These are phyloP conservation scores for Drosophila birchii DNA, from an alignment of 2,888 invertebrate genomes.

Conservation along the genomic window DNA sequence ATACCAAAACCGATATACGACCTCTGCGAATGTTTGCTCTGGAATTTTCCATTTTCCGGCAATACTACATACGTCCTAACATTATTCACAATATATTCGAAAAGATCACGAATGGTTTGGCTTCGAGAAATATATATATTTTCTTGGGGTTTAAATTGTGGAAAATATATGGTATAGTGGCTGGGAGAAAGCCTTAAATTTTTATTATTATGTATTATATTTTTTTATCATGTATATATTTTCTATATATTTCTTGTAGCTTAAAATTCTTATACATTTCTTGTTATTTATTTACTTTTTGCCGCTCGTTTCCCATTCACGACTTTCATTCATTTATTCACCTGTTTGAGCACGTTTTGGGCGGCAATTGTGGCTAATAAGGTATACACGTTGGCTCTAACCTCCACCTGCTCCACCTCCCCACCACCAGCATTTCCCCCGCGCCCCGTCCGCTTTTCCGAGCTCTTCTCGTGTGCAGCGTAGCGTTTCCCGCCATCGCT, in stretches of 20 bases:
- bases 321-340: conserved; percentile 33
- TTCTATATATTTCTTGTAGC: background rate
- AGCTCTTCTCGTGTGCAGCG: conserved; percentile 51
- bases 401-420: background rate
- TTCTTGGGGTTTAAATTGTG: no score
- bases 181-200: background rate
- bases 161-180: background rate
- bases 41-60: conserved; percentile 36
- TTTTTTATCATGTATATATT: background rate
- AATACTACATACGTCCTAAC: background rate
- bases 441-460: background rate
- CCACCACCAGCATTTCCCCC: conserved; percentile 4
- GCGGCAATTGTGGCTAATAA: conserved; percentile 34
- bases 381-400: conserved; percentile 27
- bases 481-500: conserved; percentile 60
- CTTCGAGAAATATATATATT: background rate
- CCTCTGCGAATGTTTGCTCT: conserved; percentile 34
- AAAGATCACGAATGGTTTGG: conserved; percentile 14
- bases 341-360: conserved; percentile 40
- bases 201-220: no score
- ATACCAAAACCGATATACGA: conserved; percentile 30
- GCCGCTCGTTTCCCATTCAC: conserved; percentile 8
- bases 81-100: background rate
- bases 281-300: conserved; percentile 4
- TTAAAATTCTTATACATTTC: background rate